Evolutionary conservation across 2,113 vertebrate species (phyloP), one percentile per base, ranked within the genome.

Genomic region (Eulacestoma nigropectus): DNA sequence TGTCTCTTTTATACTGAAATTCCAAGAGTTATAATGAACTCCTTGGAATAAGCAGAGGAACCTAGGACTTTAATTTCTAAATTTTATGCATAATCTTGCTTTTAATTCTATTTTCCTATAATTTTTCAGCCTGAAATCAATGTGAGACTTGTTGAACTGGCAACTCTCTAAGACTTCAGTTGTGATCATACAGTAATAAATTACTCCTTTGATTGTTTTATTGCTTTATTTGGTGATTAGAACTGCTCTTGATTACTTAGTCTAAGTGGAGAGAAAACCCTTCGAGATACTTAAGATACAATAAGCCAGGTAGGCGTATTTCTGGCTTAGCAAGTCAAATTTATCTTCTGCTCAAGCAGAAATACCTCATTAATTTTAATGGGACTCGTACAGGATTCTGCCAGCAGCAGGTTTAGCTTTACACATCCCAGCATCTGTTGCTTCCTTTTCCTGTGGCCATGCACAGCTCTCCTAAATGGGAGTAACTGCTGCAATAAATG

Each of bases 341-440:
- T 76, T 83, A 90, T 92, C 92, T 92, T 94, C 79, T 83, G 37
- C 57, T 90, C 33, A 62, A 80, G 82, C 85, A 93, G 79, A 88
- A 95, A 76, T 80, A 81, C 67, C 39, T 92, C 90, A 80, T 96
- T 95, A 93, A 94, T 93, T 96, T 94, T 92, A 92, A 93, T 88
- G 68, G 72, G n/a, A 65, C 42, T 63, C 5, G 0, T 23, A 79
- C 4, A 25, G 70, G 62, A 82, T 95, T 87, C 74, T 91, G 84
- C 77, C 89, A 92, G 77, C 75, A 94, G 62, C 65, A 82, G 79
- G 57, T 93, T 95, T 73, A 35, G 41, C 33, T 87, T 91, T 74
- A 74, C 76, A 81, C 60, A 57, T 68, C 91, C 69, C 55, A 70
- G 35, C 82, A 95, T 92, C 85, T 96, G 85, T 67, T 9, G 1